phyloP scores from a whole-genome alignment of 2,797 vertebrate genomes.

The Propithecus perrieri region DNA sequence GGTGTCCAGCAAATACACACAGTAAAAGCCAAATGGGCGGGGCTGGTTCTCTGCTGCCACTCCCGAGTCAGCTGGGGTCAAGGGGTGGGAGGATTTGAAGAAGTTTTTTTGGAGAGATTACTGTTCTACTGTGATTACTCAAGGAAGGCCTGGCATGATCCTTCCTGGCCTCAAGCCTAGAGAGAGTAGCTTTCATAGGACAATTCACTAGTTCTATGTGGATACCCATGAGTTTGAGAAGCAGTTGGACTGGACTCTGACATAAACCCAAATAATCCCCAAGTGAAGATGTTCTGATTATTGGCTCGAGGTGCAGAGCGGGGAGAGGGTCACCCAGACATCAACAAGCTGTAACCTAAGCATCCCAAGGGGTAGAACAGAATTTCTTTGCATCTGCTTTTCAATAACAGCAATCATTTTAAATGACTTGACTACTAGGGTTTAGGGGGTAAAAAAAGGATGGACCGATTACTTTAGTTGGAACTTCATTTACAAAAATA shows the following conservation, averaged over 20 bases:
- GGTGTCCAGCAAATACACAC: not conserved
- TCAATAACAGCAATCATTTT: not conserved
- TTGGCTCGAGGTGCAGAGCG: not conserved
- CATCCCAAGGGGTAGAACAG: not conserved
- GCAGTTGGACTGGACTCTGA: not conserved
- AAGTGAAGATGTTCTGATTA: not conserved
- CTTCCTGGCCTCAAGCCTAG: not conserved
- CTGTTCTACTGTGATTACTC: not conserved
- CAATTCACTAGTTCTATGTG: not conserved
- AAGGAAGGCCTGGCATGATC: not conserved
- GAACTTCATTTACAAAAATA: slow-evolving; percentile 44
- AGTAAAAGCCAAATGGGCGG: not conserved
- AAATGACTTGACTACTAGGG: not conserved
- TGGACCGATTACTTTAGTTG: not conserved
- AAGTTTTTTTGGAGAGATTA: not conserved
- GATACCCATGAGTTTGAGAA: not conserved
- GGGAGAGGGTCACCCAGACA: not conserved
- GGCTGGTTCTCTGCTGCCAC: not conserved
- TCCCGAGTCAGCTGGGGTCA: not conserved
- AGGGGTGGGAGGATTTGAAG: not conserved
- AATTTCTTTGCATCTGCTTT: slow-evolving; percentile 40
- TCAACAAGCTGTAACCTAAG: not conserved
- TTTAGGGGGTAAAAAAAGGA: not conserved
- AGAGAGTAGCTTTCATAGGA: not conserved
- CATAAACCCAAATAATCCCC: not conserved